Base-by-base conservation (phyloP, 2,797 vertebrate species). In the Syngnathus acus region DNA sequence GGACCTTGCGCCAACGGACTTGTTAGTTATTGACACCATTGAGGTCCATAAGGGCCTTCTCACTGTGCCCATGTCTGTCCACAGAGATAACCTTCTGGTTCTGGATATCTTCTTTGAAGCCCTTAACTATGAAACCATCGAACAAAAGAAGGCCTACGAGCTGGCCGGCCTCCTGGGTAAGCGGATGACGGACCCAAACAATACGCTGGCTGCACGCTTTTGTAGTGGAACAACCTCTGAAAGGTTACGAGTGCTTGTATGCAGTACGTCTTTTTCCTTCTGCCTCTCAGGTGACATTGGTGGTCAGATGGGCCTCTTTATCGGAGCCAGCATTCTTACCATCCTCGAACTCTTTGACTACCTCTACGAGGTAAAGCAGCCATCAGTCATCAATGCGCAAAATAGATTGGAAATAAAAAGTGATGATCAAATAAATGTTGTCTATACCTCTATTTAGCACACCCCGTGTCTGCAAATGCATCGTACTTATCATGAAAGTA, bases 111-210 rank as follows among this genome's bases (percentile, higher is more conserved):
- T 93, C 90, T 99, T 99, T 39, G 97, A 99, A 84, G 96, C 97
- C 0, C 89, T 99, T 79, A 99, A 99, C 92, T 99, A 98, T 0
- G 97, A 99, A 88, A 99, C 95, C 6, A 99, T 99, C 0, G 96
- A 99, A 82, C 97, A 99, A 91, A 99, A 98, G 90, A 98, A 98
- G 83, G 97, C 96, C 13, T 99, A 99, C 0, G 96, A 98, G 86
- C 87, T 99, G 83, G 95, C 96, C 0, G 96, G 97, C 11, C 91
- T 99, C 84, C 90, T 99, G 76, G 97, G 97, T 98, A 90, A 95
- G 94, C 19, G 72, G 59, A 68, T n/a, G 61, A 60, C 74, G 71
- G 69, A 73, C 67, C 50, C 62, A 55, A 60, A 19, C 2, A 21
- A 55, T 74, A 64, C 55, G 70, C 47, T 62, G 9, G 26, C 11